Base-by-base conservation (phyloP, 92 coral and sea anemone genomes). In the Pocillopora meandrina region DNA sequence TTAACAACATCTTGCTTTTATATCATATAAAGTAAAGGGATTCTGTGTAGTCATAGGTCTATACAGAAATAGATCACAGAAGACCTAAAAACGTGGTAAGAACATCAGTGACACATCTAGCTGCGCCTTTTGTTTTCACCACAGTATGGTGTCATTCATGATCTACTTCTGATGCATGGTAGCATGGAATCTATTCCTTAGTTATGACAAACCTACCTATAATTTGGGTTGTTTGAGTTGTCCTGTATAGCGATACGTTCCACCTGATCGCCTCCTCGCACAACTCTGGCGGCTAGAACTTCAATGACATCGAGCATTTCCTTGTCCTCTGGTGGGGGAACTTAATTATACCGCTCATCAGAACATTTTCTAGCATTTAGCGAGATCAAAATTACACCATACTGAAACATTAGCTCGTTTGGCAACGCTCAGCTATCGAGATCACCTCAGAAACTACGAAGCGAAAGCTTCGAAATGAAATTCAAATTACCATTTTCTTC, bases 301-400 rank as follows among this genome's bases (percentile, higher is more conserved):
- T 83, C 84, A 75, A 82, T 74, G 57, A 19, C 67, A 75, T 91
- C 90, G 47, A 85, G 83, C 20, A 79, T 68, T 57, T 73, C 87
- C 61, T 80, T 75, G 66, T 90, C 98, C 87, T 96, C 99, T 96
- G 96, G 95, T 92, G 99, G 99, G 93, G 92, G 92, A 93, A 96
- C 99, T 96, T 96, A 96, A 96, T 94, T 82, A 96, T 85, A 96
- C 91, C 94, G 93, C 90, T 97, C 94, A 94, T 96, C 90, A 93
- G 98, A 94, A 85, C 86, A 83, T 72, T 83, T 83, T 73, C 80
- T 21, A 74, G 86, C 73, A 83, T 52, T 83, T 73, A 83, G 26
- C 73, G 80, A 52, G 65, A 83, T 73, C 80, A 83, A 81, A 71
- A 60, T 36, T 36, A 81, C 36, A 70, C 85, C 77, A 81, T 58